Conservation (phyloP, 1,140 invertebrate genomes). For the Penaeus vannamei region DNA sequence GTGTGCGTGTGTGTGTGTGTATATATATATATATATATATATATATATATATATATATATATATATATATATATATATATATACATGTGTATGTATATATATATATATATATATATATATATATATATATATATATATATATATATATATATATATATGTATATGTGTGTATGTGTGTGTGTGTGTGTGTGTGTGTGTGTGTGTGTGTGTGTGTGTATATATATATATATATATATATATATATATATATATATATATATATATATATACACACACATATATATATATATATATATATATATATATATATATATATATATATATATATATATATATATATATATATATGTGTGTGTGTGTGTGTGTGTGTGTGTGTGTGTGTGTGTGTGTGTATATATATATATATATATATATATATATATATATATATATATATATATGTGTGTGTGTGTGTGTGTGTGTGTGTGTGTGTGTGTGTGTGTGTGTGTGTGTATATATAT, state of each 20-base stretch:
- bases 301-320: slow-evolving; percentile 10
- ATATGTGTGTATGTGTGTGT: neutral
- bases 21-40: too few relatives aligned
- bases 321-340: neutral
- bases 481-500: neutral
- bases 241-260: slow-evolving; percentile 15
- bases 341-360: neutral
- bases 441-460: neutral
- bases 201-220: neutral
- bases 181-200: neutral
- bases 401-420: neutral
- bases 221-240: neutral
- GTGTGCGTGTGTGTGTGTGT: too few relatives aligned
- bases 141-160: neutral
- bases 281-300: neutral
- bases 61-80: neutral
- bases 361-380: neutral
- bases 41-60: neutral
- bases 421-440: too few relatives aligned
- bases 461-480: neutral
- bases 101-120: slow-evolving; percentile 21
- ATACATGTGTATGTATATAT: neutral
- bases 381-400: neutral
- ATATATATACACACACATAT: neutral
- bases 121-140: slow-evolving; percentile 5